Conservation (phyloP, 2,113 vertebrate genomes). For the Eptesicus fuscus region DNA sequence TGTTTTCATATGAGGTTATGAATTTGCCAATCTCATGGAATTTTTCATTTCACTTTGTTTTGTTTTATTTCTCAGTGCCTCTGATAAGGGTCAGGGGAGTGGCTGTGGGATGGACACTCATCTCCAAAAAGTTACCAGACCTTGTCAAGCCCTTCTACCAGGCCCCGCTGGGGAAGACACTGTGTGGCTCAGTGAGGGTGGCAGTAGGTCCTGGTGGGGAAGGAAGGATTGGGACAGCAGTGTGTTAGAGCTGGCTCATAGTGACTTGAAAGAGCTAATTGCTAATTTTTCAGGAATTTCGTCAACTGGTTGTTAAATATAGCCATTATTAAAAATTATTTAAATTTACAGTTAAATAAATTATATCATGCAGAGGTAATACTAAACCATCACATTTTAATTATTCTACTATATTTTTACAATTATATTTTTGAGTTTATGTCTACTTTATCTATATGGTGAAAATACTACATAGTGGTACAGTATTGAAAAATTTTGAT, state of each 20-base stretch:
- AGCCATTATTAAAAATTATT: not conserved
- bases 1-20: not conserved
- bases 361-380: not conserved
- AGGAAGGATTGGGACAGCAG: not conserved
- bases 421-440: not conserved
- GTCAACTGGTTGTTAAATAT: not conserved
- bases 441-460: not conserved
- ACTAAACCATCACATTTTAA: not conserved
- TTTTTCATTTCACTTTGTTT: not conserved
- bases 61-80: not conserved
- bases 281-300: not conserved
- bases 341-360: not conserved
- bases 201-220: not conserved
- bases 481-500: not conserved
- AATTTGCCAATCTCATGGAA: not conserved
- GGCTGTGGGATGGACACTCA: not conserved
- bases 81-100: not conserved
- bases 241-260: not conserved
- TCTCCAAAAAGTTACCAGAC: not conserved
- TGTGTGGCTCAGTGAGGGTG: not conserved
- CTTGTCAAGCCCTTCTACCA: not conserved
- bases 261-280: not conserved
- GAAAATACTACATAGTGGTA: not conserved
- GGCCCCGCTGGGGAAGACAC: not conserved
- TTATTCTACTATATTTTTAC: not conserved